These are phyloP conservation scores for Acrossocheilus fasciatus DNA, from an alignment of 2,797 vertebrate species.

Conservation along the genomic window DNA sequence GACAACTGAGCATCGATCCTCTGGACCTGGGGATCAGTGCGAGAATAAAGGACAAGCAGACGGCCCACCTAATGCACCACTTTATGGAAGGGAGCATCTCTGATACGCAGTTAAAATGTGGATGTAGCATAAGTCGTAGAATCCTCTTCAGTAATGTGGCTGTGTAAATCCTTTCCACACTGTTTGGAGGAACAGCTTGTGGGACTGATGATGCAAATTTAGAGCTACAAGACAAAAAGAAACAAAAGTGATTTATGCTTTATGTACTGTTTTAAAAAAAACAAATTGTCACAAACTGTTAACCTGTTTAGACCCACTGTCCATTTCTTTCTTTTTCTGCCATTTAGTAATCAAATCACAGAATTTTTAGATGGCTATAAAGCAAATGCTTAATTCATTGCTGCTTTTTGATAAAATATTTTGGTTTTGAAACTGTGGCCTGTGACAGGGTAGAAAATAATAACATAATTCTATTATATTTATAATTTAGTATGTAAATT, in stretches of 20 bases:
- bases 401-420: background rate
- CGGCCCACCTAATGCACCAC: constrained; percentile 61
- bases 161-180: constrained; percentile 34
- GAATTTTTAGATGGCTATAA: background rate
- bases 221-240: constrained; percentile 48
- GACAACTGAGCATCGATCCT: constrained; percentile 79
- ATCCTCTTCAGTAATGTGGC: constrained; percentile 26
- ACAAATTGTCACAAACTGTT: constrained; percentile 14
- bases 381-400: background rate
- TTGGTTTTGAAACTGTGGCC: background rate
- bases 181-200: constrained; percentile 21
- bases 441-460: background rate
- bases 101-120: constrained; percentile 63
- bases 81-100: constrained; percentile 68
- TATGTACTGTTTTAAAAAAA: background rate
- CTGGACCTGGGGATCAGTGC: constrained; percentile 67
- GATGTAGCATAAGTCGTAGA: constrained; percentile 21
- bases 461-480: background rate
- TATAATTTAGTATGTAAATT: background rate
- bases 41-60: constrained; percentile 65
- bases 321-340: background rate
- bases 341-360: background rate
- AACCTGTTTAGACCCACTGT: background rate
- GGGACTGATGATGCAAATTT: constrained; percentile 6
- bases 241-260: constrained; percentile 34